Conservation (phyloP, 2,113 vertebrate species). For the Gnathonemus echidnorhynchus region DNA sequence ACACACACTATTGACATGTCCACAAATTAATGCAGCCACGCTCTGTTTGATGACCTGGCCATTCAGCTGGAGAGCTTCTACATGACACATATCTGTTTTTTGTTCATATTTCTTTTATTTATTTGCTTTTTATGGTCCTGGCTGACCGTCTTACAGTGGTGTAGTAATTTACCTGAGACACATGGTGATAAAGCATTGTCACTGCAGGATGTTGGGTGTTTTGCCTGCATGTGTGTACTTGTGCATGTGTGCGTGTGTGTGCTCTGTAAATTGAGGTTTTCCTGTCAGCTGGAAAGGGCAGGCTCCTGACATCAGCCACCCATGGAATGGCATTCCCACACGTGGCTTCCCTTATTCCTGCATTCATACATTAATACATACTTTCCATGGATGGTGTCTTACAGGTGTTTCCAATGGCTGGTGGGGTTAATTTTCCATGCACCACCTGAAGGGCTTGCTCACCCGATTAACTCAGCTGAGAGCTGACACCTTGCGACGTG, state of each 20-base stretch:
- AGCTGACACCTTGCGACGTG: slow-evolving; percentile 66
- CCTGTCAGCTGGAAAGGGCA: background rate
- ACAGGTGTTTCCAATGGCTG: slow-evolving; percentile 26
- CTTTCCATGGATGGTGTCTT: background rate
- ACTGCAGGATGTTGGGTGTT: background rate
- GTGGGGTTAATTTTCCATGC: slow-evolving; percentile 59
- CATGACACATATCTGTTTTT: background rate
- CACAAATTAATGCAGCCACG: background rate
- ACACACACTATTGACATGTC: background rate
- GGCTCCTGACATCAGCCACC: background rate
- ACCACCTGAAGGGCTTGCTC: slow-evolving; percentile 64
- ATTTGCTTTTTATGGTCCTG: background rate
- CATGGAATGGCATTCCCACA: background rate
- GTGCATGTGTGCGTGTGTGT: background rate
- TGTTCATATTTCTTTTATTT: background rate
- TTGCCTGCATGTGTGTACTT: background rate
- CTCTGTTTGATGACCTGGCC: background rate
- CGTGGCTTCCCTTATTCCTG: background rate
- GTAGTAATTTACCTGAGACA: background rate
- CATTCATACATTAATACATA: slow-evolving; percentile 15
- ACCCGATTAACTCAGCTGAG: slow-evolving; percentile 76
- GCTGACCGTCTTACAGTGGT: background rate
- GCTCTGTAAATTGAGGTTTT: background rate
- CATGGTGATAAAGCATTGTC: background rate
- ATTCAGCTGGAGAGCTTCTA: background rate